These are phyloP conservation scores for Lagorchestes hirsutus DNA, from an alignment of 2,797 vertebrate genomes.

Conservation along the genomic window DNA sequence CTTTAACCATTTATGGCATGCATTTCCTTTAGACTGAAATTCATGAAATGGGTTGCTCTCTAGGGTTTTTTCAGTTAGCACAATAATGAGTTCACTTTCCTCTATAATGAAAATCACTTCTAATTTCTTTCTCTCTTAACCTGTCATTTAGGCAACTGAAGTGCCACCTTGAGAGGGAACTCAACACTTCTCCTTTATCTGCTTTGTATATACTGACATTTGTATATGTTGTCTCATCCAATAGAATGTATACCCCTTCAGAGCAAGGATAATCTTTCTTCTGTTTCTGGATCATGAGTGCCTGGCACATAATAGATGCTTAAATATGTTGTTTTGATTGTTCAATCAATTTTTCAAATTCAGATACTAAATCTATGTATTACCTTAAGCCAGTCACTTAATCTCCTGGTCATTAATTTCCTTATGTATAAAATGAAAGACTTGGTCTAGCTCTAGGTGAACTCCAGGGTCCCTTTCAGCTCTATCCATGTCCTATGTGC, in stretches of 20 bases:
- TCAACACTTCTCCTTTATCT: too few species aligned
- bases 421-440: too few species aligned
- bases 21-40: constrained; percentile 29
- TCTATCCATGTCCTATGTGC: neutral
- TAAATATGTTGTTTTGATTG: neutral
- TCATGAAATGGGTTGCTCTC: constrained; percentile 1
- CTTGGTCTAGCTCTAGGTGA: neutral
- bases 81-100: constrained; percentile 59
- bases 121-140: constrained; percentile 8
- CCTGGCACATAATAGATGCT: neutral
- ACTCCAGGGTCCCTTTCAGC: too few species aligned
- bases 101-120: constrained; percentile 20
- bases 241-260: neutral
- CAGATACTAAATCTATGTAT: neutral
- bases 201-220: neutral
- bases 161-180: neutral
- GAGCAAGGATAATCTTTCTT: neutral
- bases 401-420: neutral
- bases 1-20: constrained; percentile 4
- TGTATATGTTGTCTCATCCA: neutral
- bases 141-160: neutral
- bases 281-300: neutral
- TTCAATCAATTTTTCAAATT: neutral
- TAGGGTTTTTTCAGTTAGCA: constrained; percentile 30
- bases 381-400: neutral